Base-by-base conservation (phyloP, 2,797 vertebrate species). In the Phoeniculus purpureus region DNA sequence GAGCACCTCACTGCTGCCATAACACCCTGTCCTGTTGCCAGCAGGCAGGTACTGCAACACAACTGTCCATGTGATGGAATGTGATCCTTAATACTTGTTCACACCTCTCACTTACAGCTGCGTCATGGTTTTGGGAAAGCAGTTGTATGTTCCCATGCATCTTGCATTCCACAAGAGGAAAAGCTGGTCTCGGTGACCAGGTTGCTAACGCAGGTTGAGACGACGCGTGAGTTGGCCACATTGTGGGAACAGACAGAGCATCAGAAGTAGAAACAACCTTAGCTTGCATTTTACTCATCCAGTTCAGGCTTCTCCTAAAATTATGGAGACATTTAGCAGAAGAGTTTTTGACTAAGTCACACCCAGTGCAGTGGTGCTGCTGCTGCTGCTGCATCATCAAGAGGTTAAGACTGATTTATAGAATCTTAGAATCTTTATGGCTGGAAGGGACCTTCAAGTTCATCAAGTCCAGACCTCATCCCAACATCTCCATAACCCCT, bases 1-100 rank as follows among this genome's bases (percentile, higher is more conserved):
- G 15, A 47, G 20, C 47, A 16, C 1, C 55, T 76, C 3, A 1
- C 16, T 19, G 2, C n/a, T 54, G 37, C 47, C 1, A 0, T 19
- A 32, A 29, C 11, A 21, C 20, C 0, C 0, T 21, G 9, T 22
- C 19, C 32, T 19, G 4, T 8, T 31, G 19, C 64, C 43, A 59
- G 48, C 1, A 26, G 58, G 7, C 13, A 15, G 3, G 20, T 45
- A 82, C 60, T 56, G 27, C 26, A 29, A 29, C 19, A 56, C 56
- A 70, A 84, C 6, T 18, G 10, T 43, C 29, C 47, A 23, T 19
- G 21, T 4, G 11, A 77, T 20, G 7, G 23, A 22, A 51, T 17
- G 8, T 2, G 3, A 62, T 14, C 26, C 9, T 17, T 43, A 8
- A 37, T 50, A 21, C 11, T 11, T 18, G 17, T 14, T 54, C 3